Conservation (phyloP, 2,888 invertebrate genomes). For the Platerodrilus igneus region DNA sequence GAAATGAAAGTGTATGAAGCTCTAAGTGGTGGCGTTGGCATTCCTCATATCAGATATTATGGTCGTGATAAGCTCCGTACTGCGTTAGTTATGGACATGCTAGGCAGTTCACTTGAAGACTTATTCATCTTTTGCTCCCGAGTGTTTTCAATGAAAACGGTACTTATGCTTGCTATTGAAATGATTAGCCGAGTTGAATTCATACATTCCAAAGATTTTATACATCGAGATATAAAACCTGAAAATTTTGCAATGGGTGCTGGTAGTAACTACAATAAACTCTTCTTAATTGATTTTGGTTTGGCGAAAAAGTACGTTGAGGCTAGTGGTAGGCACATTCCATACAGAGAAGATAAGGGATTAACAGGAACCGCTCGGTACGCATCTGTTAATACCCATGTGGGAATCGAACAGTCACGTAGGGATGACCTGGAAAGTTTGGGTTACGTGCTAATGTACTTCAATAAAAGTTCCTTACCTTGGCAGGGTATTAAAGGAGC, state of each 20-base stretch:
- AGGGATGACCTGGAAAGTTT: slow-evolving; percentile 99
- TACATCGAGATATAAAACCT: slow-evolving; percentile 96
- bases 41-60: too few relatives aligned
- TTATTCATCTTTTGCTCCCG: slow-evolving; percentile 98
- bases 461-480: slow-evolving; percentile 87
- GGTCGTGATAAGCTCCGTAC: slow-evolving; percentile 96
- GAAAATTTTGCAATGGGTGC: slow-evolving; percentile 99
- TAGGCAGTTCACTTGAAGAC: slow-evolving; percentile 96
- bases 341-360: slow-evolving; percentile 95
- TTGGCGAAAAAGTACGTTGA: slow-evolving; percentile 98
- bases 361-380: slow-evolving; percentile 92
- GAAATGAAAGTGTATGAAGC: background rate
- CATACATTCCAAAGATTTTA: slow-evolving; percentile 98
- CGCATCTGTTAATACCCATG: slow-evolving; percentile 98
- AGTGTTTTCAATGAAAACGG: slow-evolving; percentile 98
- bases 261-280: slow-evolving; percentile 94
- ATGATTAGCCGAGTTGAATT: slow-evolving; percentile 94
- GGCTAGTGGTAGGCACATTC: slow-evolving; percentile 83
- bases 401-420: slow-evolving; percentile 97
- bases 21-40: background rate
- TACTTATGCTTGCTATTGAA: slow-evolving; percentile 96
- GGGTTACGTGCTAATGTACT: slow-evolving; percentile 99
- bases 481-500: slow-evolving; percentile 98
- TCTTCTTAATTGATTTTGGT: slow-evolving; percentile 98
- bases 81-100: slow-evolving; percentile 97